Percentiles rank a stretch among this genome's conserved stretches.
Conservation (phyloP, 2,797 vertebrate genomes). For the Streptopelia turtur region DNA sequence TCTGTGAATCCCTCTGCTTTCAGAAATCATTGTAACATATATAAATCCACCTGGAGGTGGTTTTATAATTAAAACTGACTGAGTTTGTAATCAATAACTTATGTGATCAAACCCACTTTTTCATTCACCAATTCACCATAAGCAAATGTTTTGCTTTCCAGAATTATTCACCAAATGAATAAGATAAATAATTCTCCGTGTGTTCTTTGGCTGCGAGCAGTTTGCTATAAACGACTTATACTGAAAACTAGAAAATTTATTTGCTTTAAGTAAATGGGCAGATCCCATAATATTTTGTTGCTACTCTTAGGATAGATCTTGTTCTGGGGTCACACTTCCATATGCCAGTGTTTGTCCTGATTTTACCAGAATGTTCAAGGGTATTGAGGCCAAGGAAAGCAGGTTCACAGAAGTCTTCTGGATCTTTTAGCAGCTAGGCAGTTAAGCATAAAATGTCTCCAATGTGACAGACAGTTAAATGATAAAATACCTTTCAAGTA, state of each 20-base stretch:
- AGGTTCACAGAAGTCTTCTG: background rate
- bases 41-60: background rate
- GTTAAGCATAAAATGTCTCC: background rate
- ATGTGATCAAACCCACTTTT: background rate
- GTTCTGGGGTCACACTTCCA: background rate
- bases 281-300: background rate
- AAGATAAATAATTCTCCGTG: background rate
- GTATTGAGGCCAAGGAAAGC: background rate
- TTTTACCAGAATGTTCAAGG: background rate
- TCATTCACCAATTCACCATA: background rate
- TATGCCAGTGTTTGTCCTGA: background rate
- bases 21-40: background rate
- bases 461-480: constrained; percentile 27
- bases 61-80: background rate
- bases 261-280: background rate
- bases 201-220: background rate
- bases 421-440: background rate
- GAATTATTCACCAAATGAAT: background rate
- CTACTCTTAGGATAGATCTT: background rate
- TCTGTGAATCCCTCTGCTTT: background rate
- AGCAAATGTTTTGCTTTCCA: background rate
- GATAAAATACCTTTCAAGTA: constrained; percentile 39
- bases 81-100: background rate
- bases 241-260: background rate
- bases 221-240: background rate